Base-by-base conservation (phyloP, 2,797 vertebrate species). In the Psittacula derbiana region DNA sequence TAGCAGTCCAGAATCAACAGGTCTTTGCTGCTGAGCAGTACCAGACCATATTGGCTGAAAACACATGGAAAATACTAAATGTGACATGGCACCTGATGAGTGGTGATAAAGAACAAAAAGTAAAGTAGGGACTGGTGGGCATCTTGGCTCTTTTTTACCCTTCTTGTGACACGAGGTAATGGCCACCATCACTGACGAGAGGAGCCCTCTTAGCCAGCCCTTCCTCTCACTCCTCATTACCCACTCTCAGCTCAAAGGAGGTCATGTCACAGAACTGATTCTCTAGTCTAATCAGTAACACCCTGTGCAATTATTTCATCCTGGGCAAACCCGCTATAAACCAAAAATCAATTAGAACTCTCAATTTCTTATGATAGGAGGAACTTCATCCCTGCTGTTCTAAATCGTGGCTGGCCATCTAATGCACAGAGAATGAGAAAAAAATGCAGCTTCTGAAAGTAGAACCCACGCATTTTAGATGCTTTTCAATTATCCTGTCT, bases 1-100 rank as follows among this genome's bases (percentile, higher is more conserved):
- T 44, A 76, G 78, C 62, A 67, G 78, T 97, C 97, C 97, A 98
- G 97, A 97, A 92, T 97, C 98, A 98, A 98, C 97, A 98, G 96
- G 93, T 95, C 95, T 88, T 89, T 88, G 83, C 86, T 85, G 33
- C 62, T 94, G 93, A 97, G 86, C 74, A 74, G 86, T 41, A 96
- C 96, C 95, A 97, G 96, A 94, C 61, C 74, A 44, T 30, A 49
- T 3, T 75, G 78, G 36, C 82, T 60, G 49, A 84, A 88, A 89
- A 57, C 71, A 79, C 75, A 92, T 71, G 95, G 97, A 97, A 96
- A 97, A 92, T 89, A 92, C 73, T 61, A 53, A 50, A 55, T 58
- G 80, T 47, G 58, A 93, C 88, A 67, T 5, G 55, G 61, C 30
- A 94, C 49, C 90, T 88, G 95, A 90, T 89, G 83, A 86, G 92